phyloP scores from a whole-genome alignment of 2,888 invertebrate genomes.

The Lypha dubia region DNA sequence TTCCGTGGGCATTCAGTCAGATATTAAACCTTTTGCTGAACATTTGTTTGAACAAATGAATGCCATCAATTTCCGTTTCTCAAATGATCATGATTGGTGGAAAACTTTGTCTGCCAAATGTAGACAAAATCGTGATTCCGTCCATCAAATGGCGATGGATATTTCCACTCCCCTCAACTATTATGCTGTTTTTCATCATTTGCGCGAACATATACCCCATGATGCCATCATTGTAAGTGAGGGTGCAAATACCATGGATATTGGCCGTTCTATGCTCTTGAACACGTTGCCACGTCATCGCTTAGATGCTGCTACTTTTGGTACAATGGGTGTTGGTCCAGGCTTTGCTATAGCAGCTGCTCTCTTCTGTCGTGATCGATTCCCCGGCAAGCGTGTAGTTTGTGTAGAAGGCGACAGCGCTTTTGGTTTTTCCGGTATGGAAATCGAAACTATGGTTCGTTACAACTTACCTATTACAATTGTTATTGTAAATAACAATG shows the following conservation, averaged over 20 bases:
- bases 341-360: slow-evolving; percentile 97
- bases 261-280: slow-evolving; percentile 94
- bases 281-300: slow-evolving; percentile 93
- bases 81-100: slow-evolving; percentile 90
- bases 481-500: slow-evolving; percentile 97
- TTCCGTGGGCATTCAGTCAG: slow-evolving; percentile 92
- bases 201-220: slow-evolving; percentile 89
- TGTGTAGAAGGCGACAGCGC: slow-evolving; percentile 99
- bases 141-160: slow-evolving; percentile 88
- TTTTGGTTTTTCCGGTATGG: slow-evolving; percentile 99
- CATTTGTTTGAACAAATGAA: slow-evolving; percentile 86
- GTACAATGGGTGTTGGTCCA: slow-evolving; percentile 97
- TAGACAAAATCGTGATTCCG: slow-evolving; percentile 88
- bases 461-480: slow-evolving; percentile 96
- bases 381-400: slow-evolving; percentile 92
- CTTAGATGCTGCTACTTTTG: slow-evolving; percentile 97
- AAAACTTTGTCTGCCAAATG: slow-evolving; percentile 87
- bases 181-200: slow-evolving; percentile 94
- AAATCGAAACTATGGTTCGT: slow-evolving; percentile 97
- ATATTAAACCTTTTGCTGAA: slow-evolving; percentile 89
- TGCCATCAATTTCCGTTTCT: slow-evolving; percentile 86
- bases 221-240: slow-evolving; percentile 97
- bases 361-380: slow-evolving; percentile 92
- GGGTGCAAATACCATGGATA: slow-evolving; percentile 99
- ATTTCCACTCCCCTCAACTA: slow-evolving; percentile 93